phyloP scores from a whole-genome alignment of 2,797 vertebrate species.

The Monodelphis domestica region DNA sequence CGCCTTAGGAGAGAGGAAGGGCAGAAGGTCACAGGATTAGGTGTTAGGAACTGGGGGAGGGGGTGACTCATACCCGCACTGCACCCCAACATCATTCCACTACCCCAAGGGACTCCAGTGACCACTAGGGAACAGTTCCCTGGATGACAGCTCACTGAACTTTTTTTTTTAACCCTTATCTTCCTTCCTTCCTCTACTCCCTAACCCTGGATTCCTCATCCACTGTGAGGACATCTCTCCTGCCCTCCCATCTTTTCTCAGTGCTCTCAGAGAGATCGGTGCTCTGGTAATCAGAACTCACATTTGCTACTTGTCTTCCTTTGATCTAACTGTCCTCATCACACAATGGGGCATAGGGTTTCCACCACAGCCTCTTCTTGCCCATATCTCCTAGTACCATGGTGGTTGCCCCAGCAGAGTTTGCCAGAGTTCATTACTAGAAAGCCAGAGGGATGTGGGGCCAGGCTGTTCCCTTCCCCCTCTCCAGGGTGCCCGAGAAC shows the following conservation, averaged over 20 bases:
- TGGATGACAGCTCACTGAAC: no score
- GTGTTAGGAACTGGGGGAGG: rapidly evolving
- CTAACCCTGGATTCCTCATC: background rate
- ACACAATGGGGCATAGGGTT: background rate
- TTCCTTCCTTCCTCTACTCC: no score
- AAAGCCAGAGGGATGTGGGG: no score
- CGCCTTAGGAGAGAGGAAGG: conserved; percentile 85
- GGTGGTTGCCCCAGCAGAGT: no score
- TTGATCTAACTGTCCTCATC: background rate
- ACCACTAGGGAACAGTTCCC: rapidly evolving
- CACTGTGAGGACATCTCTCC: background rate
- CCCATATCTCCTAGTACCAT: no score
- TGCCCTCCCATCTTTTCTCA: background rate
- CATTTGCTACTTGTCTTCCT: background rate
- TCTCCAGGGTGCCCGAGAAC: no score
- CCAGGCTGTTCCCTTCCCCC: no score
- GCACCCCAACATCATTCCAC: background rate
- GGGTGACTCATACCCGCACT: rapidly evolving
- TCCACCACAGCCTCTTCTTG: background rate
- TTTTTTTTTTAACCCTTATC: no score
- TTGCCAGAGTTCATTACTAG: no score
- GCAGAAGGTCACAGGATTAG: background rate
- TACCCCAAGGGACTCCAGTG: background rate
- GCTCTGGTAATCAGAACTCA: background rate
- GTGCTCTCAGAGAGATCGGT: background rate